phyloP scores from a whole-genome alignment of 1,140 invertebrate genomes.

The Kradibia gibbosae region DNA sequence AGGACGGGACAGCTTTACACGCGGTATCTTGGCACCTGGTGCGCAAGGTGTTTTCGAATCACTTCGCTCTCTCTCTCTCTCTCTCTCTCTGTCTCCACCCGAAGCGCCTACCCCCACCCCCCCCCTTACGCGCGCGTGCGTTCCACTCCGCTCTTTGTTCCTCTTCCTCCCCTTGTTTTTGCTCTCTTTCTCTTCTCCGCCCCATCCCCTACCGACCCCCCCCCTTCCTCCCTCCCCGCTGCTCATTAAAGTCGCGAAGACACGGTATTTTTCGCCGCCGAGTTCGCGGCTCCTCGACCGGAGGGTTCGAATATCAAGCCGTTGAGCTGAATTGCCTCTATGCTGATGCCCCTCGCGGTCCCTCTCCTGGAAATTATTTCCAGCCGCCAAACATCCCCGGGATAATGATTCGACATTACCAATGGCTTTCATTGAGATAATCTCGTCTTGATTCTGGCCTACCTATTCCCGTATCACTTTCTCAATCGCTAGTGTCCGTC shows the following conservation, averaged over 20 bases:
- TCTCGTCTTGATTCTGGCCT: background rate
- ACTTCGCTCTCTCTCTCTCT: constrained; percentile 43
- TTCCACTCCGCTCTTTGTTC: too few species aligned
- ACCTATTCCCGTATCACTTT: background rate
- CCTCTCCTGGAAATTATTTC: too few species aligned
- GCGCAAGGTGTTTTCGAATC: constrained; percentile 65
- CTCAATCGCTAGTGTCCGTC: background rate
- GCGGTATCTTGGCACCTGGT: constrained; percentile 61
- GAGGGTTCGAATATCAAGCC: too few species aligned
- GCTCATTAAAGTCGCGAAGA: background rate
- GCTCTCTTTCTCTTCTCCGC: background rate
- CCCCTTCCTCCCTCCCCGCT: background rate
- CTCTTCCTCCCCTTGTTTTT: too few species aligned
- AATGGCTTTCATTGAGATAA: constrained; percentile 16
- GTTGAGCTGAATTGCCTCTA: too few species aligned
- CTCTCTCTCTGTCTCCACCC: background rate
- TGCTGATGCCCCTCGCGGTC: too few species aligned
- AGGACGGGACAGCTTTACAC: background rate
- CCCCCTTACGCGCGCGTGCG: too few species aligned
- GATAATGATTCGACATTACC: background rate
- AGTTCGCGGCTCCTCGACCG: constrained; percentile 19
- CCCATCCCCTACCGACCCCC: background rate
- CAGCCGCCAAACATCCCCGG: constrained; percentile 2
- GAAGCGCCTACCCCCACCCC: background rate
- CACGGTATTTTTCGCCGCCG: background rate